Conservation (phyloP, 2,888 invertebrate species). For the Neoitamus cyanurus region DNA sequence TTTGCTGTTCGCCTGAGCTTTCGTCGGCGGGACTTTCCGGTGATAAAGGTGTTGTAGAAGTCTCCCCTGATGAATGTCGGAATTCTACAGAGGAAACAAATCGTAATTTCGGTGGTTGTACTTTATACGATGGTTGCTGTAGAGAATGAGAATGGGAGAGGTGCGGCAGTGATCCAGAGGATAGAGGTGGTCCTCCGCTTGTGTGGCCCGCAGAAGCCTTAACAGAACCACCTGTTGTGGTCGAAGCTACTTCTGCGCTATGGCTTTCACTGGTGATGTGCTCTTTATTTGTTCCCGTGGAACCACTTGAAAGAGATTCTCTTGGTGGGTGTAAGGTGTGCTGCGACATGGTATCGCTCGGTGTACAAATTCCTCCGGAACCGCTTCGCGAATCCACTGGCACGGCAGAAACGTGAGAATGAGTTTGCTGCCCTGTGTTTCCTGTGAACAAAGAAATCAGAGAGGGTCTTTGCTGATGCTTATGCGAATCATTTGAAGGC, state of each 20-base stretch:
- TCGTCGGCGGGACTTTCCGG: conserved; percentile 78
- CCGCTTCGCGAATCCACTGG: conserved; percentile 66
- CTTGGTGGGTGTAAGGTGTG: conserved; percentile 67
- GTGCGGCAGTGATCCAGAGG: conserved; percentile 65
- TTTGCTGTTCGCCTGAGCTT: conserved; percentile 73
- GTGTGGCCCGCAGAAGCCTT: conserved; percentile 57
- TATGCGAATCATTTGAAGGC: conserved; percentile 68
- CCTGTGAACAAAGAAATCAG: conserved; percentile 77
- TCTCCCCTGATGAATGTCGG: conserved; percentile 83
- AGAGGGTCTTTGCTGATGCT: conserved; percentile 74
- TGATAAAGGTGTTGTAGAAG: conserved; percentile 79
- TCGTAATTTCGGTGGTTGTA: conserved; percentile 75
- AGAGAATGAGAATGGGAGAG: conserved; percentile 66
- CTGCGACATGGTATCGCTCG: conserved; percentile 66
- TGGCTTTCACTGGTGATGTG: conserved; percentile 65
- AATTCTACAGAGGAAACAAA: conserved; percentile 86
- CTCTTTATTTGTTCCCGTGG: conserved; percentile 69
- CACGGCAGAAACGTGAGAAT: conserved; percentile 63
- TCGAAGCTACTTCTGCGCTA: conserved; percentile 61
- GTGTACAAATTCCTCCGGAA: conserved; percentile 65
- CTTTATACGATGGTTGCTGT: conserved; percentile 64
- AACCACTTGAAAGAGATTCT: conserved; percentile 73
- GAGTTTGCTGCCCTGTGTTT: conserved; percentile 66
- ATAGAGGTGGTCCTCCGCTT: conserved; percentile 54
- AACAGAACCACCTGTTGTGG: conserved; percentile 52